Evolutionary conservation across 1,140 invertebrate species (phyloP), one percentile per base, ranked within the genome.

Genomic region (Coenobita brevimanus): DNA sequence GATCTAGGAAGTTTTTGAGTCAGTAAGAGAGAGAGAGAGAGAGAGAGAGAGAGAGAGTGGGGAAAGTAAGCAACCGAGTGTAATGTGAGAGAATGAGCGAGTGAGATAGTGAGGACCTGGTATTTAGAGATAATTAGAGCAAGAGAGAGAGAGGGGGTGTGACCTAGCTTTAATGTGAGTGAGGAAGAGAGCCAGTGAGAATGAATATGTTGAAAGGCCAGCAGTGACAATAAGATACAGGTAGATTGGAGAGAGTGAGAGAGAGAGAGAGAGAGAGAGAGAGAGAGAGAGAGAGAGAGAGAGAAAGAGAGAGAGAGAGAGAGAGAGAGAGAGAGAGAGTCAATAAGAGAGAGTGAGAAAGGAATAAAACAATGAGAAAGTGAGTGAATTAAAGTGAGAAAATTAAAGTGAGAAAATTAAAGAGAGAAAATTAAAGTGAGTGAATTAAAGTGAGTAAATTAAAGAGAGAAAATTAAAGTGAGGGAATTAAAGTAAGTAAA

Each of bases 11-110:
- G 46, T 8, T 6, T 6, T 21, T 33, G 67, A 71, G 67, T 17
- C n/a, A 71, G 67, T 27, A 30, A 71, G 67, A 71, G 67, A 71
- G 67, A 71, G 78, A 80, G 78, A 80, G 78, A 80, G 78, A 80
- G 78, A 80, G 78, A 80, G 78, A 80, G 78, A 80, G 78, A 54
- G 43, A 43, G 36, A 43, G 21, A 78, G 30, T 33, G 33, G 36
- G 21, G 27, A 3, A 1, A 27, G 36, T 0, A 27, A 30, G 21
- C 3, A 27, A 71, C n/a, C 17, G 33, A 33, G 33, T 13, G 33
- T 13, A 1, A 10, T 33, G 30, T 33, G 30, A 75, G 30, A 75
- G 30, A 75, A 10, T 33, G 30, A 15, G 30, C 10, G 30, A 75
- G 30, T 33, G 30, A 75, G 30, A 75, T 10, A 75, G 38, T 33